Base-by-base conservation (phyloP, 1,140 invertebrate species). In the Akabosia matsudoensis region DNA sequence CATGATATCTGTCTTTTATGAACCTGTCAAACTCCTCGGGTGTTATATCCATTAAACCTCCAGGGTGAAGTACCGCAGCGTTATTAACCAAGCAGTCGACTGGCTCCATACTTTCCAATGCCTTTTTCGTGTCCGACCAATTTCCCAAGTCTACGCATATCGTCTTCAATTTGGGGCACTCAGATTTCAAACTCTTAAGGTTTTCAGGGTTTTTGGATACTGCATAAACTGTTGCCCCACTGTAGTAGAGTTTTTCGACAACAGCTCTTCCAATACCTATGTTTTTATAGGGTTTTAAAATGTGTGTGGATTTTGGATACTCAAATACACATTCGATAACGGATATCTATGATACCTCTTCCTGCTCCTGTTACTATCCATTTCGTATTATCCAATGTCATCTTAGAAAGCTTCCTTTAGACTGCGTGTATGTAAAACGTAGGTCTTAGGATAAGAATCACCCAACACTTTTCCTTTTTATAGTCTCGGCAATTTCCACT, bases 1-100 rank as follows among this genome's bases (percentile, higher is more conserved):
- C 18, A 45, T 45, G 37, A 45, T 18, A 45, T 45, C 18, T 45
- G 18, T 45, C 37, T 45, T 45, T 45, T 45, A 45, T 7, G 7
- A 45, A 45, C 37, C 37, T 54, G 28, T 74, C 73, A 74, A 74
- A 74, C 1, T 24, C 14, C 13, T 74, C 45, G 14, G 73, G 18
- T 18, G 37, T 37, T 4, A 37, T 37, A 3, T 72, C 22, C 70
- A 72, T 22, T 13, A 72, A 72, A 34, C 13, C 33, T 26, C 51
- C 72, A 7, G 24, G 37, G 2, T 83, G 83, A 7, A 88, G 88
- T 16, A 92, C 83, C 0, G 4, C 78, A 14, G 78, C 78, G 70
- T 77, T 77, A 24, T 79, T 79, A 2, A 79, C 54, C 13, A 79
- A 37, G 37, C 52, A 37, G 33, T 79, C 61, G 28, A 79, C 52